Conservation (phyloP, 2,797 vertebrate genomes). For the Prionace glauca region DNA sequence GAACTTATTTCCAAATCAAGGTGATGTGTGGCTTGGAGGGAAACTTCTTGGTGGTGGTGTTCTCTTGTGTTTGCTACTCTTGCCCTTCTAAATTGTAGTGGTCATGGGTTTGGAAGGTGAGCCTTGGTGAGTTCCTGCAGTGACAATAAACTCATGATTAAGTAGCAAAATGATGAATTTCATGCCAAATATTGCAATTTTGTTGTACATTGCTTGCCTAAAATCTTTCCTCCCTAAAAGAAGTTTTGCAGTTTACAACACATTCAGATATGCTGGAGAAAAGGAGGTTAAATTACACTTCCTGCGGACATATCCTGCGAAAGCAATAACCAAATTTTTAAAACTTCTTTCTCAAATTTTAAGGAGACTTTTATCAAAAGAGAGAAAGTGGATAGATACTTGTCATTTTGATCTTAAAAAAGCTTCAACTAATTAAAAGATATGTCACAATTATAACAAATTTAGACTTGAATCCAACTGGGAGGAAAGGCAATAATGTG, state of each 20-base stretch:
- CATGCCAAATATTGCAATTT: background rate
- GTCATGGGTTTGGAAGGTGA: too few relatives aligned
- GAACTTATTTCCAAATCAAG: too few relatives aligned
- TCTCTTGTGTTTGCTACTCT: too few relatives aligned
- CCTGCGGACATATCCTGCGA: background rate
- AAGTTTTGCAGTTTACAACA: background rate
- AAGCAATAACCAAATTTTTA: background rate
- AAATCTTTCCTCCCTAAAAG: background rate
- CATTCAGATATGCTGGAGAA: background rate
- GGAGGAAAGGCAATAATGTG: background rate
- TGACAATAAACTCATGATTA: too few relatives aligned
- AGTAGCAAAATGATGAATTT: background rate
- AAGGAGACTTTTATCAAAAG: background rate
- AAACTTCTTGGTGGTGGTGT: too few relatives aligned
- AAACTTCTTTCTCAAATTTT: background rate
- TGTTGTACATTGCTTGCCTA: background rate
- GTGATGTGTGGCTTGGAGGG: too few relatives aligned
- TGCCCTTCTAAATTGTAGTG: too few relatives aligned
- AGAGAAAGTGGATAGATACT: background rate
- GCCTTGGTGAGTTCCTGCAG: too few relatives aligned
- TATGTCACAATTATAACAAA: background rate
- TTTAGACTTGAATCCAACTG: background rate
- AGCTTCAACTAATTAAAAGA: background rate
- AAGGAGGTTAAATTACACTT: background rate
- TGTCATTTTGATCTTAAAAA: background rate